A percentile compares a stretch with the other conserved stretches of the same genome.
Conservation (phyloP, 2,797 vertebrate species). For the Enteromius thamalakanensis region DNA sequence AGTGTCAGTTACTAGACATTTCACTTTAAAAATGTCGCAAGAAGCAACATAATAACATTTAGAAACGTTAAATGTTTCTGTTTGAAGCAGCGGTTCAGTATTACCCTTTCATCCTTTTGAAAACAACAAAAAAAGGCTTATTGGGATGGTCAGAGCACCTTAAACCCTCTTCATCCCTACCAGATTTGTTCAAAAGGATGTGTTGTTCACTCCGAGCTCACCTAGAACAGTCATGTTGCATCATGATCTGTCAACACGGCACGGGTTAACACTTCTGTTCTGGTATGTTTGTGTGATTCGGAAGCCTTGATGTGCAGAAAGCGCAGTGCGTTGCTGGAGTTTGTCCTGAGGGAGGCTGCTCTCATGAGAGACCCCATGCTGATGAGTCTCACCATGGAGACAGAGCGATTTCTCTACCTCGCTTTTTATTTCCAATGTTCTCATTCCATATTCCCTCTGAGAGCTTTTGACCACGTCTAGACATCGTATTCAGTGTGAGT, state of each 20-base stretch:
- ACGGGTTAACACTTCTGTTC: neutral
- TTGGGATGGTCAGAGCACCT: neutral
- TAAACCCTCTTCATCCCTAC: neutral
- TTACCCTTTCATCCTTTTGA: conserved; percentile 4
- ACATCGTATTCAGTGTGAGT: neutral
- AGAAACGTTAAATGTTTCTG: conserved; percentile 16
- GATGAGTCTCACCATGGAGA: conserved; percentile 24
- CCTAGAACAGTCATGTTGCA: neutral
- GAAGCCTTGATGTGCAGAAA: neutral
- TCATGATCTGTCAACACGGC: neutral
- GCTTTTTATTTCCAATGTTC: neutral
- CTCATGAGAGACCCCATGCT: conserved; percentile 6
- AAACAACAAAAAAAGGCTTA: neutral
- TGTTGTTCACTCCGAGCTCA: neutral
- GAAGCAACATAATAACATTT: neutral
- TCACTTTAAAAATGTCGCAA: too few relatives aligned
- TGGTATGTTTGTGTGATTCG: neutral
- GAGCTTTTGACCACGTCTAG: conserved; percentile 4
- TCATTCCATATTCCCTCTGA: conserved; percentile 23
- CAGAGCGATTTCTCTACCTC: neutral
- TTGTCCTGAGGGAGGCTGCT: neutral
- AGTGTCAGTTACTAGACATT: neutral
- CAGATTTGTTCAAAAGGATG: neutral
- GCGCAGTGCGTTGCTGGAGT: neutral
- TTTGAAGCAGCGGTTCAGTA: neutral